Evolutionary conservation across 1,140 invertebrate species (phyloP), one percentile per base, ranked within the genome.

Genomic region (Sycobia sp.): DNA sequence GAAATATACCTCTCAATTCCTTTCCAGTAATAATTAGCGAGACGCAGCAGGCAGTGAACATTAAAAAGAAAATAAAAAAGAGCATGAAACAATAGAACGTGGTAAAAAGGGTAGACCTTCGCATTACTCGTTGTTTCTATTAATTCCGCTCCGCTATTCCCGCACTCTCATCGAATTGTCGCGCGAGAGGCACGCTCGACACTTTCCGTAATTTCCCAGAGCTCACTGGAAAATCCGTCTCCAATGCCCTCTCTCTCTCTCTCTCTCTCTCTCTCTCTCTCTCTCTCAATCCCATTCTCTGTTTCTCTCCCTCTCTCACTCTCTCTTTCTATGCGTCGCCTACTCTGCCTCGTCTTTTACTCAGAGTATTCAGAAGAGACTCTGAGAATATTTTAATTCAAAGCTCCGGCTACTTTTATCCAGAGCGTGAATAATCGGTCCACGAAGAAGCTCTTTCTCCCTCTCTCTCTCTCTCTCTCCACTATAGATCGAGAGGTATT

Each of bases 381-480:
- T 53, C 53, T 58, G n/a, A n/a, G n/a, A n/a, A n/a, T 53, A 49
- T 61, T 54, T 61, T 53, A 53, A 53, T 61, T 53, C 44, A 11
- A 44, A 34, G 14, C 20, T 1, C 34, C 16, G 55, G 55, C 55
- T 49, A 49, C 55, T 58, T 58, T n/a, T 58, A 47, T 58, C 27
- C 27, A 13, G n/a, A 32, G 13, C 38, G 36, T 34, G 49, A 34
- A 61, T 53, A 44, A 53, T 43, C 49, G 32, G 20, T 22, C n/a
- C n/a, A 20, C 22, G 4, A 23, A 36, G 44, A 22, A 34, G 1
- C 47, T 13, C 5, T n/a, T 5, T 23, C 13, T 1, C 36, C n/a
- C 8, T 4, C 9, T 3, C 29, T 32, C 22, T 32, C 34, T 53
- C n/a, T n/a, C n/a, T n/a, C n/a, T n/a, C n/a, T n/a, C n/a, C n/a